Evolutionary conservation across 2,888 invertebrate genomes (phyloP), one percentile per base, ranked within the genome.

Genomic region (Priocnemis perturbator): DNA sequence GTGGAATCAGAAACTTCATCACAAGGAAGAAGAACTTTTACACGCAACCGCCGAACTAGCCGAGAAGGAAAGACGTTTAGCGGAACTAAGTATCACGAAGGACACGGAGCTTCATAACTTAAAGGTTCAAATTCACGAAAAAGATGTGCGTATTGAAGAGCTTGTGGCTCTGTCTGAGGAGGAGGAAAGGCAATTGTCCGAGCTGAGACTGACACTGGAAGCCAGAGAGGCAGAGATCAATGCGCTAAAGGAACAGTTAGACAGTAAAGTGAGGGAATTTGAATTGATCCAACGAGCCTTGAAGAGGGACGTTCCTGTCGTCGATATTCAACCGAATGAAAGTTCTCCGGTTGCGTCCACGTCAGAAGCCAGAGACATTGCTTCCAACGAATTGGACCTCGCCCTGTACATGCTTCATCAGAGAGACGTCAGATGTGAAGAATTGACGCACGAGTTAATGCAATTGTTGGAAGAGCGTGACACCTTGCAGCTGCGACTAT

Each of bases 381-480:
- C 61, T 0, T 83, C 85, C 0, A 86, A 81, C 60, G 95, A 96
- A 87, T 89, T 96, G 62, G 96, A 96, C 84, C 90, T 95, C 61
- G 95, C 96, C 0, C 88, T 96, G 52, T 96, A 96, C 84, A 95
- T 95, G 94, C 90, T 97, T 61, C 96, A 97, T 87, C 95, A 96
- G 84, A 91, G 96, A 74, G 96, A 97, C 79, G 94, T 96, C 68
- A 92, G 95, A 0, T 95, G 95, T 86, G 96, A 97, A 84, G 96
- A 97, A 87, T 90, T 97, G 69, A 96, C 96, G 0, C 91, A 95
- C 82, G 97, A 97, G 86, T 90, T 97, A 61, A 95, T 95, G 76
- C 94, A 91, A 84, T 89, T 97, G 56, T 89, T 97, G 57, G 96
- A 96, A 87, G 97, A 97, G 87, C 91, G 97, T 63, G 97, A 97